Conservation (phyloP, 2,113 vertebrate species). For the Labeo rohita region DNA sequence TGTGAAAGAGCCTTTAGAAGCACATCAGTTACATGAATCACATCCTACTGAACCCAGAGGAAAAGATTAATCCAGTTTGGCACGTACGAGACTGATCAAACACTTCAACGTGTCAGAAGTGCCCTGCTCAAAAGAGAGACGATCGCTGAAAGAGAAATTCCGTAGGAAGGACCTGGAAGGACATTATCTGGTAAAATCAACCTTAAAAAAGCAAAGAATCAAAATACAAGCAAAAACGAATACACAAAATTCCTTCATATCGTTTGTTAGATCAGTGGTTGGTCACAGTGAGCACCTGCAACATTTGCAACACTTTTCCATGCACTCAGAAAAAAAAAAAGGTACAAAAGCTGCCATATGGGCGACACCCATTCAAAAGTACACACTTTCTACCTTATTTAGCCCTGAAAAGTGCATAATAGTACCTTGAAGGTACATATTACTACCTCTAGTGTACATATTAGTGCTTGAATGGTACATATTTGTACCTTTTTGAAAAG, state of each 20-base stretch:
- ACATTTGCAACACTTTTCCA: background rate
- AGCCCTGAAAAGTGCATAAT: too few species aligned
- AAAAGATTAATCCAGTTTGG: background rate
- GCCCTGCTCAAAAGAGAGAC: background rate
- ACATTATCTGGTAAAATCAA: background rate
- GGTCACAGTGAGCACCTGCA: background rate
- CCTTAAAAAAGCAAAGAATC: background rate
- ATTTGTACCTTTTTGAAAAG: background rate
- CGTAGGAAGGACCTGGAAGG: background rate
- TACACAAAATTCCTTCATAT: background rate
- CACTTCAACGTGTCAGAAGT: background rate
- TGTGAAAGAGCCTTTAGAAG: slow-evolving; percentile 1
- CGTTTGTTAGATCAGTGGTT: background rate
- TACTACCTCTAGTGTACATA: background rate
- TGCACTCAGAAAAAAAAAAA: background rate
- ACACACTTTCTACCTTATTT: too few species aligned
- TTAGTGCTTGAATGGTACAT: background rate
- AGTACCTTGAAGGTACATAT: too few species aligned
- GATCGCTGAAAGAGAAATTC: background rate
- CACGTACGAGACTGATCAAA: background rate
- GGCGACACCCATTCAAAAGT: too few species aligned
- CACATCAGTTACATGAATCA: background rate
- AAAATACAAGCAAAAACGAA: background rate
- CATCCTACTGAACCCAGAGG: background rate
- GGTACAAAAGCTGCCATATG: too few species aligned